Base-by-base conservation (phyloP, 92 coral and sea anemone species). In the Umimayanthus kanabou region DNA sequence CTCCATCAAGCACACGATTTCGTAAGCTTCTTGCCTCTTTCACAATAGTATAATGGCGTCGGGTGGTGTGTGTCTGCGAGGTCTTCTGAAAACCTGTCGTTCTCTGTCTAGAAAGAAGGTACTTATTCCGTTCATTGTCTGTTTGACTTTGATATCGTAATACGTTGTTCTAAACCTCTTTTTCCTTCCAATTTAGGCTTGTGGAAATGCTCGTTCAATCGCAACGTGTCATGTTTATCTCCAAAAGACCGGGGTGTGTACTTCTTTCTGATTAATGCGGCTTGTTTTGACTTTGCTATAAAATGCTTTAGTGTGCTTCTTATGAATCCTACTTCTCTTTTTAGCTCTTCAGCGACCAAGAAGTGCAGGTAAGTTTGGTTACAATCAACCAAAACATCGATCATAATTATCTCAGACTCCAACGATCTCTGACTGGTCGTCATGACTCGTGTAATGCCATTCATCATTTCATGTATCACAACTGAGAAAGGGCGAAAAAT, bases 241-340 rank as follows among this genome's bases (percentile, higher is more conserved):
- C 77, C 87, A 83, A 45, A 83, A 83, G 45, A 83, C 87, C 8
- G 87, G 87, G 87, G 87, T 83, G 77, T 69, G 87, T 83, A 40
- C 28, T 13, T 5, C 28, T 0, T 25, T 39, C 33, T 70, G 87
- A 53, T 16, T 14, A 53, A 4, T 53, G 58, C 20, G 6, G 25
- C 66, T 61, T 7, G 20, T 65, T 82, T n/a, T 67, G 61, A 14
- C 43, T 26, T 81, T 22, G 13, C n/a, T 8, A 37, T 66, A 25
- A 16, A 20, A 0, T 10, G 8, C 23, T 81, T 15, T 23, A 76
- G 16, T 69, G 11, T 29, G 16, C 9, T 14, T 67, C 26, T 80
- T 16, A 61, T 39, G 55, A 55, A 80, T 20, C 55, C 1, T 61
- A 18, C 73, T 80, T 58, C 28, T 25, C 23, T 6, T 30, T 83